Conservation (phyloP, 1,140 invertebrate species). For the Vanessa atalanta region DNA sequence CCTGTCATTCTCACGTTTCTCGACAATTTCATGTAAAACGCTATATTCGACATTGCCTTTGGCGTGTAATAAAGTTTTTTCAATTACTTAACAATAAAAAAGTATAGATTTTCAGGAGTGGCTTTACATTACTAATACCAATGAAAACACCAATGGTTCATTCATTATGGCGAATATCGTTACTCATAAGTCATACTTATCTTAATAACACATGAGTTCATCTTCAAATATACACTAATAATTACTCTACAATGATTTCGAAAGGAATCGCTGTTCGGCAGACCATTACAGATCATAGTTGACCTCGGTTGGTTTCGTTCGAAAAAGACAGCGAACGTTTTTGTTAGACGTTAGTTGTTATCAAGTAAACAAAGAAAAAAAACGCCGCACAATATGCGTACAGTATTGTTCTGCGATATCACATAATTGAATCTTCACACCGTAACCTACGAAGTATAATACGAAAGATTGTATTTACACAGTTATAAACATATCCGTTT, state of each 20-base stretch:
- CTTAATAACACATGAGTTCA: background rate
- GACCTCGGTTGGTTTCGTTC: conserved; percentile 39
- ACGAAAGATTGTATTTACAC: conserved; percentile 21
- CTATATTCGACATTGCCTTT: background rate
- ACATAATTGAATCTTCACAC: conserved; percentile 70
- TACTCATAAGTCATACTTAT: background rate
- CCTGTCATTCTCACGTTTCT: conserved; percentile 53
- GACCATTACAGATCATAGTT: conserved; percentile 31
- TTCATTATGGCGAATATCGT: background rate
- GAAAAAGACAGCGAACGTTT: conserved; percentile 58
- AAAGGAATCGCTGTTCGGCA: conserved; percentile 13
- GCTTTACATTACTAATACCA: background rate
- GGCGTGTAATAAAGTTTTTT: background rate
- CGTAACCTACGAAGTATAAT: conserved; percentile 47
- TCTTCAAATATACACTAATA: conserved; percentile 2
- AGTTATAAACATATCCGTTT: background rate
- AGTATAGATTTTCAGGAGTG: too few species aligned
- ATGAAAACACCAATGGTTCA: background rate
- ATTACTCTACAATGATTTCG: conserved; percentile 12
- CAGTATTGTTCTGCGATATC: conserved; percentile 67
- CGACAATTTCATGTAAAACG: conserved; percentile 15
- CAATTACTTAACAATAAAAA: background rate
- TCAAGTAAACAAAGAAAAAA: conserved; percentile 63
- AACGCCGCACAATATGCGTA: conserved; percentile 51
- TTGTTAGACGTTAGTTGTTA: conserved; percentile 56